phyloP scores from a whole-genome alignment of 2,888 invertebrate genomes.

The Melitaea athalia region DNA sequence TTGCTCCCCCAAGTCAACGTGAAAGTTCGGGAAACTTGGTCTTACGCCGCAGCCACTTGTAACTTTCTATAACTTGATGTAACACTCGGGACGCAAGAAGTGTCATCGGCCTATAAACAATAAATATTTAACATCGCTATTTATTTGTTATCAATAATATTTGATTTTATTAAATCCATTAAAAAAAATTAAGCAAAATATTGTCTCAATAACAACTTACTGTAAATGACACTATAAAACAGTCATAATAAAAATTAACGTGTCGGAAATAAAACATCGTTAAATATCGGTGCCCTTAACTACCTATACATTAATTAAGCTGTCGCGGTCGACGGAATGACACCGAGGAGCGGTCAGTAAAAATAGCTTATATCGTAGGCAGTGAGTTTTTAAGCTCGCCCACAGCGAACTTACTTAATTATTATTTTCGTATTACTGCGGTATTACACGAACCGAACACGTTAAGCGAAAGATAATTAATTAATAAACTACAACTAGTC shows the following conservation, averaged over 20 bases:
- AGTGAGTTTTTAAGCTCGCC: conserved; percentile 26
- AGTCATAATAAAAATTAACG: conserved; percentile 63
- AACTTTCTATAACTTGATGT: conserved; percentile 53
- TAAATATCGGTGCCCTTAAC: conserved; percentile 57
- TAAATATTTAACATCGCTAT: conserved; percentile 12
- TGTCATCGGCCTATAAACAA: conserved; percentile 17
- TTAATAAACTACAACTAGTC: conserved; percentile 1
- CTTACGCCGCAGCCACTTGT: conserved; percentile 53
- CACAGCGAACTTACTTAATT: conserved; percentile 15
- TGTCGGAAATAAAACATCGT: conserved; percentile 63
- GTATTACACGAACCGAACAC: not conserved
- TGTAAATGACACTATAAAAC: conserved; percentile 52
- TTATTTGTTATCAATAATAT: not conserved
- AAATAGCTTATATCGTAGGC: conserved; percentile 31
- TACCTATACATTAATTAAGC: conserved; percentile 58
- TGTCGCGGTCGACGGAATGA: conserved; percentile 24
- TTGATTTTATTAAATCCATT: not conserved
- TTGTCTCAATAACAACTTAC: conserved; percentile 41
- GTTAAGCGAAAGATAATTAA: conserved; percentile 2
- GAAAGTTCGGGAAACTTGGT: conserved; percentile 48
- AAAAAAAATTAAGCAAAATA: conserved; percentile 17
- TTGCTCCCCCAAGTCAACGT: conserved; percentile 44
- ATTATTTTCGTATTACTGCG: conserved; percentile 12
- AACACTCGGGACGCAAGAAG: conserved; percentile 22
- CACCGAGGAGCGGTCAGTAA: conserved; percentile 36